Conservation (phyloP, 2,113 vertebrate species). For the Ploceus nigricollis region DNA sequence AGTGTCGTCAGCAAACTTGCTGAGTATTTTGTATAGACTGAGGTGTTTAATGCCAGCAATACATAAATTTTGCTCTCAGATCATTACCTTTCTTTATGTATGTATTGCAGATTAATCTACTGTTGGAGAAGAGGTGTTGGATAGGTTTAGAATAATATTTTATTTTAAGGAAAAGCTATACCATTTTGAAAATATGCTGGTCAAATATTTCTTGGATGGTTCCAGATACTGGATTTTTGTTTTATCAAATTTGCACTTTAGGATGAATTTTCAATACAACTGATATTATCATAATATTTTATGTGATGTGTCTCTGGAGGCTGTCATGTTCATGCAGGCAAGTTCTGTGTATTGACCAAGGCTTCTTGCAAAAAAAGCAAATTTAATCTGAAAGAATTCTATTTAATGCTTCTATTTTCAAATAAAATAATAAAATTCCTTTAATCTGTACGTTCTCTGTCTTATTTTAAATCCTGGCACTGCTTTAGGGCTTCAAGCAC, state of each 20-base stretch:
- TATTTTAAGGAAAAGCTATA: neutral
- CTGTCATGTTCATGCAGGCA: accelerated
- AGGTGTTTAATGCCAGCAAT: neutral
- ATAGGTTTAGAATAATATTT: neutral
- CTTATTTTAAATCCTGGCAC: neutral
- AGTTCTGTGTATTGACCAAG: neutral
- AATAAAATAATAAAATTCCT: neutral
- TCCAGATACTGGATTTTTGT: neutral
- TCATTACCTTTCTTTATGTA: neutral
- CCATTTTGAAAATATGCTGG: neutral
- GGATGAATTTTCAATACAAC: neutral
- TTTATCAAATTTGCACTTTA: neutral
- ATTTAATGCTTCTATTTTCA: neutral
- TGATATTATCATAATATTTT: neutral
- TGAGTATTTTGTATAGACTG: neutral
- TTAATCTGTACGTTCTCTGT: neutral
- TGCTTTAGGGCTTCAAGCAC: neutral
- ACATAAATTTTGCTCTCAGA: neutral
- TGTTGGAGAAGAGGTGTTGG: neutral
- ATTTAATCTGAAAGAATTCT: neutral
- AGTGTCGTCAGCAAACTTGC: accelerated
- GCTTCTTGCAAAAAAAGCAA: neutral
- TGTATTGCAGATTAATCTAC: neutral
- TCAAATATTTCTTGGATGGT: neutral
- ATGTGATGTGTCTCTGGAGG: neutral